A percentile compares a stretch with the other conserved stretches of the same genome.
Evolutionary conservation across 2,888 invertebrate species (phyloP).

Genomic region (Sminthurides aquaticus): DNA sequence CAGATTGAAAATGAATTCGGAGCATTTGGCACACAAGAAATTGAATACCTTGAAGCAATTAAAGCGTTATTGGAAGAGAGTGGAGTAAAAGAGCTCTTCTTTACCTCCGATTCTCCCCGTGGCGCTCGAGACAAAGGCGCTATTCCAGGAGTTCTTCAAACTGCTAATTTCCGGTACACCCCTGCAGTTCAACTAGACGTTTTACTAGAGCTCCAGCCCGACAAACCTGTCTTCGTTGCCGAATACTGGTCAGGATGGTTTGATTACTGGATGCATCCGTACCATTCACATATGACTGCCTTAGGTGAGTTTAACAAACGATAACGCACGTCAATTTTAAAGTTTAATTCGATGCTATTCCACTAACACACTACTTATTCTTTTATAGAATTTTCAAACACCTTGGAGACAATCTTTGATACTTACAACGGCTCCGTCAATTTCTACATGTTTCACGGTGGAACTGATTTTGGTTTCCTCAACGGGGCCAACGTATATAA

Average conservation of each 20-base stretch:
- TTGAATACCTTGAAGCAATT: slow-evolving; percentile 21
- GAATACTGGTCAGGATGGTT: slow-evolving; percentile 24
- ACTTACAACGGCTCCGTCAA: slow-evolving; percentile 47
- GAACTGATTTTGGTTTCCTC: slow-evolving; percentile 55
- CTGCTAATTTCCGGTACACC: slow-evolving; percentile 22
- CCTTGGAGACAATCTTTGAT: slow-evolving; percentile 41
- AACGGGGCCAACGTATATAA: slow-evolving; percentile 44
- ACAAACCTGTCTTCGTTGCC: slow-evolving; percentile 18
- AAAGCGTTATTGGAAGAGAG: slow-evolving; percentile 10
- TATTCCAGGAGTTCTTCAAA: slow-evolving; percentile 21
- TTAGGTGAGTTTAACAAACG: slow-evolving; percentile 19
- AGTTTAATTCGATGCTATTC: neutral
- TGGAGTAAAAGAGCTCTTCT: slow-evolving; percentile 20
- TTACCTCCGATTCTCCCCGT: slow-evolving; percentile 24
- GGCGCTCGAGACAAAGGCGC: slow-evolving; percentile 24
- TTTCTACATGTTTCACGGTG: slow-evolving; percentile 48
- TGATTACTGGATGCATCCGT: slow-evolving; percentile 12
- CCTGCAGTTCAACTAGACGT: slow-evolving; percentile 17
- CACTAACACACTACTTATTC: too few relatives aligned
- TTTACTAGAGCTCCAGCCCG: slow-evolving; percentile 21
- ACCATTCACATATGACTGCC: slow-evolving; percentile 44
- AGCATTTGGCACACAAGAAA: slow-evolving; percentile 53
- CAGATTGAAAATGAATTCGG: slow-evolving; percentile 89
- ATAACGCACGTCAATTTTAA: slow-evolving; percentile 1
- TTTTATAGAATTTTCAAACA: slow-evolving; percentile 24